Evolutionary conservation across 37 sponge, comb jelly and placozoan genomes (phyloP).

Genomic region (Aplysina aerophoba): DNA sequence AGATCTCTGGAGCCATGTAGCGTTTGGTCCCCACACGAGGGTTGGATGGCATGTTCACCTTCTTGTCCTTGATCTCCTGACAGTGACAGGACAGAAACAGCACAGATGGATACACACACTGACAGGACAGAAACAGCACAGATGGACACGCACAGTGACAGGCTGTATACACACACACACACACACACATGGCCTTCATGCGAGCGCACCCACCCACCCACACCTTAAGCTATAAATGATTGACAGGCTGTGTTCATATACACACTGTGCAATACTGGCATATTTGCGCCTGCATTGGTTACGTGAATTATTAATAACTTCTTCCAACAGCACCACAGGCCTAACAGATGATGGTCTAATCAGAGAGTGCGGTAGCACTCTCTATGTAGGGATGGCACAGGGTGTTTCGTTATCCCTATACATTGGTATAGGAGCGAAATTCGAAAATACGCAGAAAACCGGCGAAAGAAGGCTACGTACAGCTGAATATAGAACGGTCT

Average conservation of each 20-base stretch:
- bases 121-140: neutral
- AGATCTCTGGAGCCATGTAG: conserved; percentile 95
- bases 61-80: conserved; percentile 27
- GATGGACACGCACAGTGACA: neutral
- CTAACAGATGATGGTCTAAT: too few relatives aligned
- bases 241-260: neutral
- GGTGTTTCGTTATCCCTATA: too few relatives aligned
- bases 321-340: too few relatives aligned
- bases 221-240: neutral
- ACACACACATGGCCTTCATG: neutral
- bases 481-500: too few relatives aligned
- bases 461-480: too few relatives aligned
- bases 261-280: too few relatives aligned
- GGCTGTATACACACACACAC: neutral
- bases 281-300: too few relatives aligned
- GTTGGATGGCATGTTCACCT: conserved; percentile 24
- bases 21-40: conserved; percentile 75
- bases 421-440: too few relatives aligned
- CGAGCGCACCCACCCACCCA: neutral
- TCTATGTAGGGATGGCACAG: too few relatives aligned
- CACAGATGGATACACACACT: neutral
- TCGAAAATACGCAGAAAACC: too few relatives aligned
- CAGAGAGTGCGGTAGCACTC: too few relatives aligned
- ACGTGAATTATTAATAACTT: too few relatives aligned
- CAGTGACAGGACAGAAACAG: neutral